Conservation (phyloP, 2,797 vertebrate species). For the Malurus splendens region DNA sequence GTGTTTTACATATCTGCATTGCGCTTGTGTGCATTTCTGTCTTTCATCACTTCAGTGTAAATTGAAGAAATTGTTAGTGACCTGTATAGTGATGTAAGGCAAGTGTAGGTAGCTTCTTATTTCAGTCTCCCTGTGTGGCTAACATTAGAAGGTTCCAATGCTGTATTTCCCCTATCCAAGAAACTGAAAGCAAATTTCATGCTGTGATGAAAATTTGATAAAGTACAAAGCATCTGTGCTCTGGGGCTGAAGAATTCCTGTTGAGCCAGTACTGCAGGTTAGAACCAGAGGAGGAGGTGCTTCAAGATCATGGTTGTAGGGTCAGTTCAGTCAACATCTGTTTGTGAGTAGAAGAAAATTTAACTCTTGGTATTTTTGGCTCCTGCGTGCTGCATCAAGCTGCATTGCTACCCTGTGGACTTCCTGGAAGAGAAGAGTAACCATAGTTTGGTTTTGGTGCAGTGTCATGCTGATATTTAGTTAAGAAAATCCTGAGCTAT, state of each 20-base stretch:
- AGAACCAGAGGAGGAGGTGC: background rate
- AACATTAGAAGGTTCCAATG: background rate
- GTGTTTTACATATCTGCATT: background rate
- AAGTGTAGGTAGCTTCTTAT: background rate
- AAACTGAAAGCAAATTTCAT: background rate
- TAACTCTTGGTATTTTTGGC: background rate
- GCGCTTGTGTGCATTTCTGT: background rate
- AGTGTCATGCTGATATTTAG: background rate
- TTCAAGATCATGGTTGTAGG: background rate
- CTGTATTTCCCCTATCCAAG: background rate
- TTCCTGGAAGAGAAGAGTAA: background rate
- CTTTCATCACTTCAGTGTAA: background rate
- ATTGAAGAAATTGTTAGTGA: background rate
- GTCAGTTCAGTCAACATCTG: background rate
- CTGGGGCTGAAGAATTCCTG: background rate
- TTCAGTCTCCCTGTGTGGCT: background rate
- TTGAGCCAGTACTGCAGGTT: background rate
- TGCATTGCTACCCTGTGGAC: background rate
- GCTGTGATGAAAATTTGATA: background rate
- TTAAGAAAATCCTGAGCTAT: background rate
- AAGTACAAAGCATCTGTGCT: background rate
- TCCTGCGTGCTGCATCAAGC: background rate
- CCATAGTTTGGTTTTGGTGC: background rate
- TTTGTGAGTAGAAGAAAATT: background rate
- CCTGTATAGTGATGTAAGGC: background rate